Evolutionary conservation across 2,113 vertebrate genomes (phyloP).

Genomic region (Plecotus auritus): DNA sequence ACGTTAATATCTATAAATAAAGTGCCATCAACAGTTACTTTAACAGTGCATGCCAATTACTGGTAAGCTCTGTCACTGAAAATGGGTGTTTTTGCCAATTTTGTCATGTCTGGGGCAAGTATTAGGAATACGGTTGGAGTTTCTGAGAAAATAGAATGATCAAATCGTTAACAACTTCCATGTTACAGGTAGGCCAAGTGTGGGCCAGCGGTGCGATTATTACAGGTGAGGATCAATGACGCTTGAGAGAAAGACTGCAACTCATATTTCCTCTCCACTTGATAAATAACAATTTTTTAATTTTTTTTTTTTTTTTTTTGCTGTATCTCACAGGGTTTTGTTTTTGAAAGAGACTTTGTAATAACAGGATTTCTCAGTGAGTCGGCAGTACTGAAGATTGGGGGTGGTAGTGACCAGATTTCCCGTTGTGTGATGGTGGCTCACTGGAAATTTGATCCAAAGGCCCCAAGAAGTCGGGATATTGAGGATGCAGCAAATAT

Average conservation of each 20-base stretch:
- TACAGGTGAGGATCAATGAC: neutral
- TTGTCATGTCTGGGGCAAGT: neutral
- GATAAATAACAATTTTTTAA: neutral
- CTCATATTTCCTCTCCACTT: neutral
- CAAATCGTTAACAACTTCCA: neutral
- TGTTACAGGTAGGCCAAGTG: neutral
- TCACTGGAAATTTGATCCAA: neutral
- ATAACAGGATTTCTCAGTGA: slow-evolving; percentile 20
- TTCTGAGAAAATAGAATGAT: slow-evolving; percentile 40
- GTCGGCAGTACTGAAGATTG: neutral
- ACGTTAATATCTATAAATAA: slow-evolving; percentile 72
- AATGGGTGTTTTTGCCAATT: neutral
- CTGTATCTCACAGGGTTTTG: neutral
- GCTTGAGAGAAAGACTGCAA: neutral
- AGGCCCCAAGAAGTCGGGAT: neutral
- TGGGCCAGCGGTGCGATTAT: neutral
- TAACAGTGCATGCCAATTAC: slow-evolving; percentile 55
- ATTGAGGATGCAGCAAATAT: neutral
- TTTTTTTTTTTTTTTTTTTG: neutral
- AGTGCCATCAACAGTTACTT: slow-evolving; percentile 52
- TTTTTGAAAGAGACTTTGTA: neutral
- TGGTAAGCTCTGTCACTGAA: slow-evolving; percentile 34
- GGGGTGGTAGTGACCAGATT: neutral
- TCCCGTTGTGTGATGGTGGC: neutral
- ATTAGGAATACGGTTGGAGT: neutral